Evolutionary conservation across 2,888 invertebrate genomes (phyloP).

Genomic region (Cotesia congregata): DNA sequence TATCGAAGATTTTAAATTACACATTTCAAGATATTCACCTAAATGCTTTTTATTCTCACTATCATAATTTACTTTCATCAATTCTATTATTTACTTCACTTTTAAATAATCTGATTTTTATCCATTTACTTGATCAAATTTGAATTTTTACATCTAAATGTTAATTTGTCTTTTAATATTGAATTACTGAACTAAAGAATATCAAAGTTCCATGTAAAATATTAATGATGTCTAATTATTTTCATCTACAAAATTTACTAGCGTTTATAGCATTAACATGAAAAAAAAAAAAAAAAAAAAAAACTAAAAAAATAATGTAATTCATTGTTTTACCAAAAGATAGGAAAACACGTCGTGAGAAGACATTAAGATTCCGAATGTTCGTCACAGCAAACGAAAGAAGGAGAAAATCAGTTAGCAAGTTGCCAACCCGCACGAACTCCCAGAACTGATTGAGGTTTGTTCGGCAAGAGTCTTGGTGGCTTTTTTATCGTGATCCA

Average conservation of each 20-base stretch:
- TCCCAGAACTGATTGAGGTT: conserved; percentile 43
- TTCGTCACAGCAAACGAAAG: conserved; percentile 37
- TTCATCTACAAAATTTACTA: too few relatives aligned
- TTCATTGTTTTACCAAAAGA: not conserved
- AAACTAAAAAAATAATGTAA: not conserved
- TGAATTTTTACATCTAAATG: too few relatives aligned
- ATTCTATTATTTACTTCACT: not conserved
- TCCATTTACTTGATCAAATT: too few relatives aligned
- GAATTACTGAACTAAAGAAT: too few relatives aligned
- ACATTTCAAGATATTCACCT: not conserved
- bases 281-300: not conserved
- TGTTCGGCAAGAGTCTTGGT: conserved; percentile 34
- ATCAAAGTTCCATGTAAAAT: too few relatives aligned
- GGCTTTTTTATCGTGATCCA: conserved; percentile 7
- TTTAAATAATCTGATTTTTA: too few relatives aligned
- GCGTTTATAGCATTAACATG: too few relatives aligned
- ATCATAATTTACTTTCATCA: not conserved
- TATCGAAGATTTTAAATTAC: not conserved
- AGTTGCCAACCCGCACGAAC: conserved; percentile 41
- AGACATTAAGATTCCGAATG: conserved; percentile 47
- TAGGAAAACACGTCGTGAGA: conserved; percentile 14
- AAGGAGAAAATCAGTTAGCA: conserved; percentile 44
- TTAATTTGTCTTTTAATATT: too few relatives aligned
- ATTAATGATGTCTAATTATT: too few relatives aligned
- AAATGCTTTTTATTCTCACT: not conserved